Evolutionary conservation across 2,888 invertebrate species (phyloP), one percentile per base, ranked within the genome.

Genomic region (Tiliacea aurago): DNA sequence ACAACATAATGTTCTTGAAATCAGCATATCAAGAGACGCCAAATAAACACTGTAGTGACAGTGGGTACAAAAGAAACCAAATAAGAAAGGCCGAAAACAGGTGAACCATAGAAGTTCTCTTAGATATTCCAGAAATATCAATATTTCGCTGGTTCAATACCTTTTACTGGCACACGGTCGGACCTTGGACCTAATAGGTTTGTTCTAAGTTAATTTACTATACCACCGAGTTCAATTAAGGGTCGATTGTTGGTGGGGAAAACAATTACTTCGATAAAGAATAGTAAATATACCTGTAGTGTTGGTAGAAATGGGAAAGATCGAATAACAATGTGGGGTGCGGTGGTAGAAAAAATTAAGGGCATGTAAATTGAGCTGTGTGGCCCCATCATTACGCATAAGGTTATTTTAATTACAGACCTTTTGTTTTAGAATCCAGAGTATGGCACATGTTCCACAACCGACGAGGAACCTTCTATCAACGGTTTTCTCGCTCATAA

Each of bases 121-220:
- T 15, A 20, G 7, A n/a, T 55, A 41, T 45, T 20, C 23, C 33
- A 58, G 51, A 18, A 61, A 55, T 28, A 73, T 61, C 53, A 69
- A 76, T 63, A 80, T 72, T 61, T 70, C 56, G 18, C 33, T 47
- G 28, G 43, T 56, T 59, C 56, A 69, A 51, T 67, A 70, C 51
- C 23, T 28, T 67, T 51, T 53, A 59, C 43, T 49, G n/a, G 61
- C 55, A 70, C 53, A 69, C 49, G 15, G 61, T 33, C 37, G 11
- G 56, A 55, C 80, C 70, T 81, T 81, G 80, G 37, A 63, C 2
- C 67, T 77, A 83, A 84, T 74, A 65, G 73, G 70, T 78, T 75
- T 58, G 59, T 69, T 72, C 67, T 63, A 76, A 80, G 65, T 81
- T 68, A 81, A 78, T 84, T 84, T 81, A 73, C 76, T 58, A 65